These are phyloP conservation scores for Heliconius himera DNA, from an alignment of 1,140 invertebrate genomes.

Conservation along the genomic window DNA sequence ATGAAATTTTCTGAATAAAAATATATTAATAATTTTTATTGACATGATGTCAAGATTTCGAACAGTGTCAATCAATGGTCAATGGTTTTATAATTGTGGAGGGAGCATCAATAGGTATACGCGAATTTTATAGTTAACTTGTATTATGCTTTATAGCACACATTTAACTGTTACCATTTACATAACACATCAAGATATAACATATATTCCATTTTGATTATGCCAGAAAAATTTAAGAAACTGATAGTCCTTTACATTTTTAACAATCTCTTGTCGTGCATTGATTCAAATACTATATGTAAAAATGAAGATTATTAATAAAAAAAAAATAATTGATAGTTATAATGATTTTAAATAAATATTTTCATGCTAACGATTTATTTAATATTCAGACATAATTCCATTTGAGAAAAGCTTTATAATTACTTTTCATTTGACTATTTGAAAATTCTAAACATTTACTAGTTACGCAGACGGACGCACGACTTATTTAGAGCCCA, in stretches of 20 bases:
- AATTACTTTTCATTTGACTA: not conserved
- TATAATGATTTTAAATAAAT: too few species aligned
- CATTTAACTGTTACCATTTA: not conserved
- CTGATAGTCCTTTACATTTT: not conserved
- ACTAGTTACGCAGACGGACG: slow-evolving; percentile 64
- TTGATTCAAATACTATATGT: too few species aligned
- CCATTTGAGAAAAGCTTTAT: not conserved
- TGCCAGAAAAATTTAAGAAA: not conserved
- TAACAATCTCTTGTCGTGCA: too few species aligned
- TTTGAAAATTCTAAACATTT: slow-evolving; percentile 23
- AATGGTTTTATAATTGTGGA: slow-evolving; percentile 59
- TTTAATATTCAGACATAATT: too few species aligned
- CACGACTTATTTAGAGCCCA: slow-evolving; percentile 76
- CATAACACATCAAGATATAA: too few species aligned
- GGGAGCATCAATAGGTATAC: not conserved
- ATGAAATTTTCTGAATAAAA: slow-evolving; percentile 50
- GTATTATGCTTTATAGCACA: not conserved
- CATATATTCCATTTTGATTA: too few species aligned
- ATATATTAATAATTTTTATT: slow-evolving; percentile 51
- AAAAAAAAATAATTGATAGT: too few species aligned
- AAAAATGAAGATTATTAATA: too few species aligned
- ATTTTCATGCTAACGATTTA: too few species aligned
- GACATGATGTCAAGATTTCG: slow-evolving; percentile 57
- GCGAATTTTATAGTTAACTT: not conserved
- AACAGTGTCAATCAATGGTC: slow-evolving; percentile 73